A percentile compares a stretch with the other conserved stretches of the same genome.
Evolutionary conservation across 2,113 vertebrate species (phyloP).

Genomic region (Passer montanus): DNA sequence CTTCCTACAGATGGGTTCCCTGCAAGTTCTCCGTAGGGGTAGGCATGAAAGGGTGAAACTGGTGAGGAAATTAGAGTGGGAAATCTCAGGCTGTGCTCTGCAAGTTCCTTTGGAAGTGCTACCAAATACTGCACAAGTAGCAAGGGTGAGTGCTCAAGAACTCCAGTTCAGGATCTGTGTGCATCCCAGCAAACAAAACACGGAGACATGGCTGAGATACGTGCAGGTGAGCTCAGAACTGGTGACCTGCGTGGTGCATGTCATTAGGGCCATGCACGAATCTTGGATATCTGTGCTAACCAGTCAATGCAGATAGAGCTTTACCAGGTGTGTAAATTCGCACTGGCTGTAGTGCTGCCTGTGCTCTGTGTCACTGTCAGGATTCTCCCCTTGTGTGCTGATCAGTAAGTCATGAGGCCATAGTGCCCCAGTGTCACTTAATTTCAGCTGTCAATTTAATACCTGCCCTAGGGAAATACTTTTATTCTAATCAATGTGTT

Average conservation of each 20-base stretch:
- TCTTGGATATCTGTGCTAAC: not conserved
- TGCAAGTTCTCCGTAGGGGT: not conserved
- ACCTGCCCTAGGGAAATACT: not conserved
- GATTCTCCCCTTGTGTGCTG: not conserved
- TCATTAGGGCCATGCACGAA: not conserved
- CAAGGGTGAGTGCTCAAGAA: not conserved
- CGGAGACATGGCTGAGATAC: fast-evolving
- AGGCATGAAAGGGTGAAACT: not conserved
- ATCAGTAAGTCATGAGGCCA: fast-evolving
- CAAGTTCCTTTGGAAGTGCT: not conserved
- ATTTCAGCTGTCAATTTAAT: not conserved
- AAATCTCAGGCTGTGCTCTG: not conserved
- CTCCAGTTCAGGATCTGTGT: fast-evolving
- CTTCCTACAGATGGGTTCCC: not conserved
- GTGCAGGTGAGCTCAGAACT: not conserved
- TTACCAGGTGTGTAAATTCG: not conserved
- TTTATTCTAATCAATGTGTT: not conserved
- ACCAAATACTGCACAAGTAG: not conserved
- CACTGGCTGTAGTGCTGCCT: not conserved
- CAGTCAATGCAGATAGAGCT: not conserved
- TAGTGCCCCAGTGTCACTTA: not conserved
- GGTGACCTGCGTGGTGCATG: not conserved
- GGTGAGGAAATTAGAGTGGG: not conserved
- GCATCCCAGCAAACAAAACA: not conserved
- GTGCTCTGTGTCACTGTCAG: not conserved